Conservation (phyloP, 2,888 invertebrate genomes). For the Altica lythri region DNA sequence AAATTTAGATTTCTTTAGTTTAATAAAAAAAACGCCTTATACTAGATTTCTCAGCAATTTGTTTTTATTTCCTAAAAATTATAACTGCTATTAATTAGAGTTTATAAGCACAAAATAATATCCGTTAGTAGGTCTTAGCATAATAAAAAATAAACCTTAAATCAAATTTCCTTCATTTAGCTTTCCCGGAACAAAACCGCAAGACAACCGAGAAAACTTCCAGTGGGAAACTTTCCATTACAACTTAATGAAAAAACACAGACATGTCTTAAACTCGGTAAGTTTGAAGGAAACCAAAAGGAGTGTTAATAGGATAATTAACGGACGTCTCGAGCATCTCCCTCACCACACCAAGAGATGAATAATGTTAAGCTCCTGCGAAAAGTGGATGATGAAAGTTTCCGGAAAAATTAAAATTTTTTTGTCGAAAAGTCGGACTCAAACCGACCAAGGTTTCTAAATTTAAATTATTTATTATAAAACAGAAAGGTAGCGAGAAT, state of each 20-base stretch:
- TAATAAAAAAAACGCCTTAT: too few relatives aligned
- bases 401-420: conserved; percentile 48
- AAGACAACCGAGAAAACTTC: conserved; percentile 14
- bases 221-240: conserved; percentile 17
- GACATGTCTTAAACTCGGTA: conserved; percentile 22
- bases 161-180: conserved; percentile 12
- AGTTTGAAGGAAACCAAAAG: conserved; percentile 25
- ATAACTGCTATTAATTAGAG: conserved; percentile 1
- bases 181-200: conserved; percentile 10
- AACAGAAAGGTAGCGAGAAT: too few relatives aligned
- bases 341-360: conserved; percentile 22
- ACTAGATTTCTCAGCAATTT: too few relatives aligned
- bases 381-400: conserved; percentile 45
- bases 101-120: not conserved
- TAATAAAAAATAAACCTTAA: conserved; percentile 9
- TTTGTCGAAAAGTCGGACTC: conserved; percentile 40
- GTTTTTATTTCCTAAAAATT: too few relatives aligned
- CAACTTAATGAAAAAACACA: conserved; percentile 23
- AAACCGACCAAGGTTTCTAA: not conserved
- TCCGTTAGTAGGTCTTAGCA: not conserved
- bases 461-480: not conserved
- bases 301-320: conserved; percentile 35
- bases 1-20: too few relatives aligned
- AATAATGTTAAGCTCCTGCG: conserved; percentile 34
- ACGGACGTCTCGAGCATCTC: conserved; percentile 26